phyloP scores from a whole-genome alignment of 2,888 invertebrate species.

The Orthosia gothica region DNA sequence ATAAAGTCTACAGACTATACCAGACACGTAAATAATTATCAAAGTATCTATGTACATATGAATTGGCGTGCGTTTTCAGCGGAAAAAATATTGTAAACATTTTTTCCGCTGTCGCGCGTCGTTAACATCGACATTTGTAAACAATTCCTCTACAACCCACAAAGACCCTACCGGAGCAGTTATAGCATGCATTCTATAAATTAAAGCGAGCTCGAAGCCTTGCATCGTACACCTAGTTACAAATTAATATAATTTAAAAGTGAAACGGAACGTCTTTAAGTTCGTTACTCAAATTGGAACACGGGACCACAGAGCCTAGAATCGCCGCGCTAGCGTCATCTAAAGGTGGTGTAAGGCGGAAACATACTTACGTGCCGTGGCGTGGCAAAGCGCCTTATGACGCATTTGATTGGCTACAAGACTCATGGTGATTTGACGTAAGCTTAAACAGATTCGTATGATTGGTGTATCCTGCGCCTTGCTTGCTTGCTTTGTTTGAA shows the following conservation, averaged over 20 bases:
- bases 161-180: conserved; percentile 1
- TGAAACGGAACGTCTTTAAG: conserved; percentile 41
- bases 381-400: too few species aligned
- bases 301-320: conserved; percentile 20
- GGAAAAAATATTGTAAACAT: too few species aligned
- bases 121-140: not conserved
- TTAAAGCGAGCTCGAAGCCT: conserved; percentile 23
- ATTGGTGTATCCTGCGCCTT: too few species aligned
- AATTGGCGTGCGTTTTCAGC: too few species aligned
- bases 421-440: too few species aligned
- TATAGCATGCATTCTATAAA: conserved; percentile 36
- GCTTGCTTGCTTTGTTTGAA: too few species aligned
- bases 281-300: conserved; percentile 54
- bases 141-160: not conserved
- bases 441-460: too few species aligned
- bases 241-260: conserved; percentile 58
- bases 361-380: too few species aligned
- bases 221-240: conserved; percentile 31
- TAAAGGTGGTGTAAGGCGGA: too few species aligned
- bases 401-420: too few species aligned
- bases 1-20: not conserved
- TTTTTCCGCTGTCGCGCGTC: not conserved
- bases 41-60: too few species aligned
- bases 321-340: not conserved
- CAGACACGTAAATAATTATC: not conserved